Conservation (phyloP, 2,797 vertebrate genomes). For the Phalanger gymnotis region DNA sequence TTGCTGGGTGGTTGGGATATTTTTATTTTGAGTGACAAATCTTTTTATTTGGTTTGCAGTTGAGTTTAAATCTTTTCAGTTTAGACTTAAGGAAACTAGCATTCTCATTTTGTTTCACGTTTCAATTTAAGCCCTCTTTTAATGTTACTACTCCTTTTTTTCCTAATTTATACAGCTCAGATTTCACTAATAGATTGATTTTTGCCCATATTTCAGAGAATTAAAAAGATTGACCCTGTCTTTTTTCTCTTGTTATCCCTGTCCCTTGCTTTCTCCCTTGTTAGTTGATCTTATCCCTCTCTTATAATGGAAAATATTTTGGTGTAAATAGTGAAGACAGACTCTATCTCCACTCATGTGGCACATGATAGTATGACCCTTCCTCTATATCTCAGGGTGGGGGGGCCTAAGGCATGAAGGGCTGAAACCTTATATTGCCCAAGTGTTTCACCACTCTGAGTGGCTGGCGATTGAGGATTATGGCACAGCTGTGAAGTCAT, state of each 20-base stretch:
- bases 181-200: background rate
- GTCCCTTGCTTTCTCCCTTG: background rate
- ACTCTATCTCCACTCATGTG: background rate
- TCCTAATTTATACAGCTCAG: background rate
- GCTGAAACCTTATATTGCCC: background rate
- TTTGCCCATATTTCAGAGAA: background rate
- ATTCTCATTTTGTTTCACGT: background rate
- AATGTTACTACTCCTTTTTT: background rate
- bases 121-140: background rate
- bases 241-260: background rate
- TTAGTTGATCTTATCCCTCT: background rate
- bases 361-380: background rate
- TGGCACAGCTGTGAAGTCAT: background rate
- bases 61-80: background rate
- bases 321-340: background rate
- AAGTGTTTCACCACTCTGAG: background rate
- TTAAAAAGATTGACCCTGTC: background rate
- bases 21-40: background rate
- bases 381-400: background rate
- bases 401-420: background rate
- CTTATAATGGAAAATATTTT: background rate
- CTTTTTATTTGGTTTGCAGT: background rate
- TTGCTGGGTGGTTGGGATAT: background rate
- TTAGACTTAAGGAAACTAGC: background rate
- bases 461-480: background rate